Base-by-base conservation (phyloP, 1,140 invertebrate genomes). In the Aradophagus sp. region DNA sequence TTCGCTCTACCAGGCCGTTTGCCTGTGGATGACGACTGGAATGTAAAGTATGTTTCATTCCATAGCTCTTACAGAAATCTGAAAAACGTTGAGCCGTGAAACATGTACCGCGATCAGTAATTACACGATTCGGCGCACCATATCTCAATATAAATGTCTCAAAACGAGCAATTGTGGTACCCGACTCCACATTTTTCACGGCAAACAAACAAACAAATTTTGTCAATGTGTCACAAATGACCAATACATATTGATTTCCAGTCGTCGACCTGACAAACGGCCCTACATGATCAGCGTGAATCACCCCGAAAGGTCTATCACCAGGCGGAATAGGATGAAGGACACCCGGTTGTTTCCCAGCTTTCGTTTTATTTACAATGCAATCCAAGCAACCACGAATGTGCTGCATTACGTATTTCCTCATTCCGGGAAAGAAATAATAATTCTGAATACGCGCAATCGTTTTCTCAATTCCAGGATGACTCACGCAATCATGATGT, bases 11-110 rank as follows among this genome's bases (percentile, higher is more conserved):
- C 19, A 69, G 42, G 0, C 73, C 72, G 15, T 82, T 81, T 1
- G 73, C 77, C 34, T 75, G 65, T 0, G 81, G 79, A 15, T 73
- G 73, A 4, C 65, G 50, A 5, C 76, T 74, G 0, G 77, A 74
- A 45, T 73, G 80, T 23, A 63, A 19, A 0, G 71, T 50, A 26
- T 80, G 74, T 61, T 56, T 5, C 10, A 14, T 69, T 19, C 20
- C 73, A 67, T 59, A n/a, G 73, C 66, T 27, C 55, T 19, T 38
- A 59, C n/a, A 31, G 5, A 15, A 53, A 41, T 12, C 41, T 26
- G 20, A 23, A 5, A 8, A 23, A 23, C 8, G 8, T 5, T 23
- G 20, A 23, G 20, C 4, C 8, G 20, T 23, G 8, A 23, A 23
- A 4, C 4, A 23, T 23, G 20, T 23, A 8, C 20, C 20, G 4